Percentiles rank a stretch among this genome's conserved stretches.
phyloP scores from a whole-genome alignment of 2,113 vertebrate genomes.

The Alligator sinensis region DNA sequence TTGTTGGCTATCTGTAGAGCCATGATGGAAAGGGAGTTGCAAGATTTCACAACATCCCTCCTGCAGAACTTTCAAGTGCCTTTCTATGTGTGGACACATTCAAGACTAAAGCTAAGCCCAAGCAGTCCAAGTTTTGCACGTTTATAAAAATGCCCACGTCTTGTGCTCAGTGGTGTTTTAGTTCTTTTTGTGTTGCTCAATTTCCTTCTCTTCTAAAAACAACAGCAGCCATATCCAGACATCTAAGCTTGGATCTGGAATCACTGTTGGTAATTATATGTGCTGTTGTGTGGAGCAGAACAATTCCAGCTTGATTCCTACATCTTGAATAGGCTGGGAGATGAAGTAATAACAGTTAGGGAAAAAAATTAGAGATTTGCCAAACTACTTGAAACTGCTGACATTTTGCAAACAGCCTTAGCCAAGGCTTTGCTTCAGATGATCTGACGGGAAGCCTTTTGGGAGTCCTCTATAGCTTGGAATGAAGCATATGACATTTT shows the following conservation, averaged over 20 bases:
- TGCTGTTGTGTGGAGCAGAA: background rate
- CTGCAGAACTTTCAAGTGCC: background rate
- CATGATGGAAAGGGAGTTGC: background rate
- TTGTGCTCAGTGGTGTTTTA: background rate
- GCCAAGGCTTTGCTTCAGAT: background rate
- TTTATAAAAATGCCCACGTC: background rate
- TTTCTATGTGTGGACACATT: background rate
- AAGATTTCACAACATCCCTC: background rate
- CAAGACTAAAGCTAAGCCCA: background rate
- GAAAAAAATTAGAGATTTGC: background rate
- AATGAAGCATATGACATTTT: background rate
- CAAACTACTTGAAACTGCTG: slow-evolving; percentile 24
- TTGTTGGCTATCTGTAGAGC: background rate
- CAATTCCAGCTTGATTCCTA: background rate
- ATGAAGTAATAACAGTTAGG: slow-evolving; percentile 2
- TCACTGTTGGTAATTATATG: background rate
- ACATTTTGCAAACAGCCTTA: background rate
- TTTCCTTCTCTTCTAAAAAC: background rate
- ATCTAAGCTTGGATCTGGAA: background rate
- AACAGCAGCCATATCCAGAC: background rate
- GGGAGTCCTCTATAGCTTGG: background rate
- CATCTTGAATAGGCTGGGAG: background rate
- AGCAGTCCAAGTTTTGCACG: background rate
- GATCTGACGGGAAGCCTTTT: background rate
- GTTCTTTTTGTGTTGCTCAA: background rate